Base-by-base conservation (phyloP, 2,113 vertebrate species). In the Psophia crepitans region DNA sequence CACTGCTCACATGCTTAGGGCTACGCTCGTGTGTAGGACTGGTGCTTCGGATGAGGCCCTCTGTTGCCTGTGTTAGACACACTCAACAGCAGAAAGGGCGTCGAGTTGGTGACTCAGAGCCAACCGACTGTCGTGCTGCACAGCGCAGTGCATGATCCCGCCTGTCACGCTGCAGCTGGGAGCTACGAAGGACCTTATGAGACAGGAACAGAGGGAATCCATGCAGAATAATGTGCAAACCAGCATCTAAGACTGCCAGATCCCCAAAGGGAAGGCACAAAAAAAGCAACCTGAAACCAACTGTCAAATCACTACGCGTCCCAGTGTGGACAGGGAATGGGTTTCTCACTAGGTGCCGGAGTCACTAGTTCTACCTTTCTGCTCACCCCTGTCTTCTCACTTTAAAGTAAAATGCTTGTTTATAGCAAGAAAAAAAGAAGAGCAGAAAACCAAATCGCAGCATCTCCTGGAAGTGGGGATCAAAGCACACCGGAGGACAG, bases 291-390 rank as follows among this genome's bases (percentile, higher is more conserved):
- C 89, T 81, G 89, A 90, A 95, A 84, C 16, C 14, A 89, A 7
- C 84, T 94, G 84, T 84, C 91, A 94, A 91, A 95, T 70, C 92
- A 89, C 79, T 68, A 28, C 35, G n/a, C 33, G 90, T 54, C 71
- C 63, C 4, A 0, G 44, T 30, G 64, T 21, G 51, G 65, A 56
- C 11, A 11, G 35, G 76, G 83, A 90, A 70, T 37, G 46, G 63
- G 64, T 84, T 89, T 86, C 73, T 87, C 84, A 23, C 58, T 80
- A 27, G 57, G 76, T 70, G 46, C 58, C 48, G 14, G 65, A 78
- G 78, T 77, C 75, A 70, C 71, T 70, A 49, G 24, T 85, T 93
- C 94, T 85, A 91, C 84, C 82, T 91, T 90, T 83, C 92, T 61
- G 26, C 58, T 88, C 63, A 80, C 32, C 74, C 19, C 56, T 68